Evolutionary conservation across 2,113 vertebrate genomes (phyloP).

Genomic region (Mormyrus iriodes): DNA sequence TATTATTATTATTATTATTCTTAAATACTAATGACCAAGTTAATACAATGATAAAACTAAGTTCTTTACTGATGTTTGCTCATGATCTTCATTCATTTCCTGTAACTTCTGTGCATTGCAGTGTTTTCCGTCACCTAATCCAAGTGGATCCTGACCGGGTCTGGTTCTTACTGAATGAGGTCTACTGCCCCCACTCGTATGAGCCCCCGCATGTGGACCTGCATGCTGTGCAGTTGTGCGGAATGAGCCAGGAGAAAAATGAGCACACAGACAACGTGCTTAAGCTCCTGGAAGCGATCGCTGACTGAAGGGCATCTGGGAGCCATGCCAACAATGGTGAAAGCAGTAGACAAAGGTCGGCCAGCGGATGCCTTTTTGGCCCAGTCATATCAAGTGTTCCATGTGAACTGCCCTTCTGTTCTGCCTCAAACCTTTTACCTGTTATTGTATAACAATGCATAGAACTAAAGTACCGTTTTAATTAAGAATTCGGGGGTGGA

Average conservation of each 20-base stretch:
- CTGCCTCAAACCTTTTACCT: not conserved
- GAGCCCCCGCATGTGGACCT: slow-evolving; percentile 68
- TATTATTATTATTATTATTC: not conserved
- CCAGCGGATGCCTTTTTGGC: not conserved
- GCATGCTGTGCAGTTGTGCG: slow-evolving; percentile 48
- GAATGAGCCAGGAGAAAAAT: slow-evolving; percentile 46
- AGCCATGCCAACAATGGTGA: not conserved
- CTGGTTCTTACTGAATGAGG: slow-evolving; percentile 76
- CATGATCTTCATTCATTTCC: not conserved
- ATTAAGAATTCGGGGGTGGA: not conserved
- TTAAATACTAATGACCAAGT: not conserved
- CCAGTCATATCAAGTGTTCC: not conserved
- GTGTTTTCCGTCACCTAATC: slow-evolving; percentile 77
- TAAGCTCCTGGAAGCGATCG: slow-evolving; percentile 64
- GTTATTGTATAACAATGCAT: not conserved
- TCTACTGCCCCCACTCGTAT: slow-evolving; percentile 58
- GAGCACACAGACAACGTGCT: slow-evolving; percentile 70
- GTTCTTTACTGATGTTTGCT: not conserved
- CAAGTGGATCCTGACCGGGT: slow-evolving; percentile 71
- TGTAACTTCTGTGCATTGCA: slow-evolving; percentile 39
- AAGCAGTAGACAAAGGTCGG: not conserved
- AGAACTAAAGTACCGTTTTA: not conserved
- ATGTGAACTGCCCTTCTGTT: not conserved
- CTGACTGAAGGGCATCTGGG: not conserved
- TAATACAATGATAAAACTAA: not conserved